phyloP scores from a whole-genome alignment of 2,113 vertebrate species.

The Hucho hucho region DNA sequence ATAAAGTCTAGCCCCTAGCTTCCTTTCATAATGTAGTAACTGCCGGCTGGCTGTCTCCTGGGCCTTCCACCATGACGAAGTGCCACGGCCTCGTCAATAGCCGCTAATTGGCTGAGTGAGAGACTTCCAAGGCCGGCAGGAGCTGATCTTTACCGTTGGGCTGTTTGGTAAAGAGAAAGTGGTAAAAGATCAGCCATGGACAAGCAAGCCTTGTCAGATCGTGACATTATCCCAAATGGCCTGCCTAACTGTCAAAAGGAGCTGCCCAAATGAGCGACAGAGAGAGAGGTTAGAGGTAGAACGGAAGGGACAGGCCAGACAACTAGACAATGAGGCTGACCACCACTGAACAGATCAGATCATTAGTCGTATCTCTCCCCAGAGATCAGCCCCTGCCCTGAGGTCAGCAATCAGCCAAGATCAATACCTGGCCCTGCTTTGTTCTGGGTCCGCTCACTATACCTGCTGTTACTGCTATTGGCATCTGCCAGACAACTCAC shows the following conservation, averaged over 20 bases:
- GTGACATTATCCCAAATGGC: too few relatives aligned
- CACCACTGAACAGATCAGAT: slow-evolving; percentile 50
- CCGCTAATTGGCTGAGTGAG: slow-evolving; percentile 66
- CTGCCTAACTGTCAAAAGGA: neutral
- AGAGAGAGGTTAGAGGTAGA: slow-evolving; percentile 37
- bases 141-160: slow-evolving; percentile 48
- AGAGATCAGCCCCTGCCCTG: slow-evolving; percentile 56
- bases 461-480: slow-evolving; percentile 6
- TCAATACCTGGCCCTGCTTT: slow-evolving; percentile 61
- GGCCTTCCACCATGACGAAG: slow-evolving; percentile 52
- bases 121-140: slow-evolving; percentile 11
- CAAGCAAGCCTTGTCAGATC: too few relatives aligned
- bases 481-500: too few relatives aligned
- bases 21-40: slow-evolving; percentile 68
- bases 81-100: slow-evolving; percentile 66
- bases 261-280: slow-evolving; percentile 40
- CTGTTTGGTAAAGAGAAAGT: slow-evolving; percentile 64
- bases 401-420: slow-evolving; percentile 53
- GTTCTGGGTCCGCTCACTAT: slow-evolving; percentile 65
- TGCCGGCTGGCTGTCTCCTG: slow-evolving; percentile 51
- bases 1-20: neutral
- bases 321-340: slow-evolving; percentile 18
- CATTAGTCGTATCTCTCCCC: slow-evolving; percentile 58
- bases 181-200: too few relatives aligned
- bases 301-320: slow-evolving; percentile 13